Conservation (phyloP, 2,113 vertebrate species). For the Hemiscyllium ocellatum region DNA sequence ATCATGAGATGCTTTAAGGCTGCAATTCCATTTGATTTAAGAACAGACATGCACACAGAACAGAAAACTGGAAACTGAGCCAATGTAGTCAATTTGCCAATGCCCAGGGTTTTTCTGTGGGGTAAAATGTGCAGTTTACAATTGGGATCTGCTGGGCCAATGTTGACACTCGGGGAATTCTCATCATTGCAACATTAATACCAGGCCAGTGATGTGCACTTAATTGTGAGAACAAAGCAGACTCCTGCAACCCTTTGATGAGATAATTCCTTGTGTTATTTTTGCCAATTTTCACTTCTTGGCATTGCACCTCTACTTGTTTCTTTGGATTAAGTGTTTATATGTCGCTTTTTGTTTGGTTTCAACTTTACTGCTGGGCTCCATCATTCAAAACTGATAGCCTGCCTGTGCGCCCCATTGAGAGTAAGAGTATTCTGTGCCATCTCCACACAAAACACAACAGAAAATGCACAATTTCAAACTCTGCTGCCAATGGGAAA, state of each 20-base stretch:
- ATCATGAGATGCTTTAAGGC: neutral
- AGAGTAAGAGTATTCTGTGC: neutral
- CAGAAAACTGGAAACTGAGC: neutral
- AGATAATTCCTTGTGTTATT: neutral
- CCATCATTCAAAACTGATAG: neutral
- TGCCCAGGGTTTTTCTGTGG: neutral
- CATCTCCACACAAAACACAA: neutral
- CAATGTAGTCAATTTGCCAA: neutral
- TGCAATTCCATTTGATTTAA: neutral
- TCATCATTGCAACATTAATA: neutral
- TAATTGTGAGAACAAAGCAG: neutral
- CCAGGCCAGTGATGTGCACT: neutral
- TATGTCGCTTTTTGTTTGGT: neutral
- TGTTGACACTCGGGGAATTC: neutral
- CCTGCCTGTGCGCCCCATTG: neutral
- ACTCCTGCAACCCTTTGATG: neutral
- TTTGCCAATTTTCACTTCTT: neutral
- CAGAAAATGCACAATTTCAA: neutral
- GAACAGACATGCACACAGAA: neutral
- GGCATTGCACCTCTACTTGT: neutral
- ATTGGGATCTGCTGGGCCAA: neutral
- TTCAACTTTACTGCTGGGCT: conserved; percentile 5
- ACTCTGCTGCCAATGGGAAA: neutral
- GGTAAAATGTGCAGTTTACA: neutral
- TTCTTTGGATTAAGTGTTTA: neutral